Evolutionary conservation across 1,140 invertebrate genomes (phyloP).

Genomic region (Coelopa frigida): DNA sequence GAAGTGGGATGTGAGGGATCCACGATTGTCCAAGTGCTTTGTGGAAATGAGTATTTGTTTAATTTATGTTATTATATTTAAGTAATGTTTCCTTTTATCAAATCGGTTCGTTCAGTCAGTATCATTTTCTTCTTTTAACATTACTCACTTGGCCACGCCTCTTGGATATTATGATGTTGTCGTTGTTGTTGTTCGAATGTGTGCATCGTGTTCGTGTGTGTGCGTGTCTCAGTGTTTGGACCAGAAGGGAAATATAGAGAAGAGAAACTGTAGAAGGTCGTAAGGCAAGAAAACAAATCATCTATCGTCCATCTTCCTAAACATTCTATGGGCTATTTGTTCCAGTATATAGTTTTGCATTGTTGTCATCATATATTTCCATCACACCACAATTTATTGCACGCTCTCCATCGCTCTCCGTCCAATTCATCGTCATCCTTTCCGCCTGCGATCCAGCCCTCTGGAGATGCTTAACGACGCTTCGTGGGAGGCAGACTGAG

Average conservation of each 20-base stretch:
- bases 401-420: too few species aligned
- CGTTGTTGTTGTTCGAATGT: neutral
- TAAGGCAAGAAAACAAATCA: too few species aligned
- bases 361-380: too few species aligned
- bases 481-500: conserved; percentile 46
- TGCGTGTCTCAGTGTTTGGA: conserved; percentile 1
- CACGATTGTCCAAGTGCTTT: conserved; percentile 7
- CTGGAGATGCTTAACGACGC: conserved; percentile 21
- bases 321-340: too few species aligned
- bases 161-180: neutral
- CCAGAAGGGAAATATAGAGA: neutral
- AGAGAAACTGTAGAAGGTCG: neutral
- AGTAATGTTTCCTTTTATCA: conserved; percentile 1
- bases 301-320: too few species aligned
- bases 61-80: neutral
- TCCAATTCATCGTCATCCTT: conserved; percentile 2
- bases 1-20: neutral
- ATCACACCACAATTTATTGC: too few species aligned
- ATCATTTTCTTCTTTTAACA: conserved; percentile 4
- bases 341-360: conserved; percentile 1
- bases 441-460: neutral
- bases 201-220: conserved; percentile 6
- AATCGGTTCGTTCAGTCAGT: conserved; percentile 17
- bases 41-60: neutral
- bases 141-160: neutral